A percentile compares a stretch with the other conserved stretches of the same genome.
Conservation (phyloP, 2,113 vertebrate genomes). For the Sceloporus undulatus region DNA sequence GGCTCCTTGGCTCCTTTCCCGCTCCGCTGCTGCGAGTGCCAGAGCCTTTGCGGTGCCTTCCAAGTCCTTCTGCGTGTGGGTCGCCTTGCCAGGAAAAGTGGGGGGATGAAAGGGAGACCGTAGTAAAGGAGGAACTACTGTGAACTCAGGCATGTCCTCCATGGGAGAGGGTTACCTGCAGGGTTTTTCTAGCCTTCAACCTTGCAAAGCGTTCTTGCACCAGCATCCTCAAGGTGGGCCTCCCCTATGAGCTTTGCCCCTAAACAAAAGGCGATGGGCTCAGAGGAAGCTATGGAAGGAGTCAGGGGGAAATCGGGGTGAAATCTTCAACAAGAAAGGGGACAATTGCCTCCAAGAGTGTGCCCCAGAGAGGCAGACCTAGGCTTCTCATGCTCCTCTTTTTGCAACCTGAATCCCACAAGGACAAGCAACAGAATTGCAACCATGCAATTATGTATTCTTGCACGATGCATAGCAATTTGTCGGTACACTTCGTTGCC, state of each 20-base stretch:
- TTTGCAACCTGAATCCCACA: too few species aligned
- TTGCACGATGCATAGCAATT: too few species aligned
- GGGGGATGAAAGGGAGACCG: slow-evolving; percentile 59
- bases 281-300: slow-evolving; percentile 38
- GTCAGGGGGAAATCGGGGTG: too few species aligned
- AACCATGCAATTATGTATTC: too few species aligned
- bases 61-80: slow-evolving; percentile 59
- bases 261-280: slow-evolving; percentile 45
- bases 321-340: too few species aligned
- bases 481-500: too few species aligned
- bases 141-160: slow-evolving; percentile 43
- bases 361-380: neutral
- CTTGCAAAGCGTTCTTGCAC: neutral
- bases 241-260: slow-evolving; percentile 44
- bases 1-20: slow-evolving; percentile 47
- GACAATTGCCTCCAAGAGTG: neutral
- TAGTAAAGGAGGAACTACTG: slow-evolving; percentile 53
- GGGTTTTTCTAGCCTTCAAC: neutral
- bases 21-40: slow-evolving; percentile 26
- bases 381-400: neutral
- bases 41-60: slow-evolving; percentile 65
- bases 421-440: too few species aligned
- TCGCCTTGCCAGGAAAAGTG: slow-evolving; percentile 62
- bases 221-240: slow-evolving; percentile 37
- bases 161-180: slow-evolving; percentile 14